Percentiles rank a stretch among this genome's conserved stretches.
Evolutionary conservation across 2,113 vertebrate genomes (phyloP).

Genomic region (Dascyllus trimaculatus): DNA sequence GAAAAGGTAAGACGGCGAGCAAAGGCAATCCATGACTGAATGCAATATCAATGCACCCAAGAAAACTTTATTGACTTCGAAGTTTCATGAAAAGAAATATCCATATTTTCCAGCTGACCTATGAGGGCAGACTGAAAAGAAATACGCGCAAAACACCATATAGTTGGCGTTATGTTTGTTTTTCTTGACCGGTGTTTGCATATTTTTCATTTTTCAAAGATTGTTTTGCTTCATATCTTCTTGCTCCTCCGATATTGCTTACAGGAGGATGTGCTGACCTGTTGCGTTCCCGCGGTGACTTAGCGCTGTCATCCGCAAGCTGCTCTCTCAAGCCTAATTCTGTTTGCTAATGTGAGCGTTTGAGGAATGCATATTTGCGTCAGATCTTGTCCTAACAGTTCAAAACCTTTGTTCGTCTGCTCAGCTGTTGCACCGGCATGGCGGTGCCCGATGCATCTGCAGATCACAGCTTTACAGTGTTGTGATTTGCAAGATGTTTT

Average conservation of each 20-base stretch:
- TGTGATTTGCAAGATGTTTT: no score
- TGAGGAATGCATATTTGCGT: not conserved
- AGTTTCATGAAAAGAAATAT: slow-evolving; percentile 4
- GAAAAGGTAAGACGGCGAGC: slow-evolving; percentile 11
- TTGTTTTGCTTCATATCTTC: not conserved
- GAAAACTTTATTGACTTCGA: slow-evolving; percentile 18
- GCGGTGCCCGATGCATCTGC: no score
- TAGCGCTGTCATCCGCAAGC: slow-evolving; percentile 8
- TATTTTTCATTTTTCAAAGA: not conserved
- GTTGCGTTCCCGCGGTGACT: slow-evolving; percentile 5
- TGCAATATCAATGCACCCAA: slow-evolving; percentile 12
- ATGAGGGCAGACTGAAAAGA: not conserved
- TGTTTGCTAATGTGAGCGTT: not conserved
- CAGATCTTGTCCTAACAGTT: no score
- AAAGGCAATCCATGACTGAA: slow-evolving; percentile 36
- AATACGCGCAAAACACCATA: slow-evolving; percentile 9
- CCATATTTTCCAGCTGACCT: slow-evolving; percentile 7
- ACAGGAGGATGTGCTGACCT: not conserved
- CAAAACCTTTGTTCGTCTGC: no score
- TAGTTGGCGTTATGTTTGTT: not conserved
- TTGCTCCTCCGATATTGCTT: not conserved
- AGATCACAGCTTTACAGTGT: no score
- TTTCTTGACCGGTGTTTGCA: slow-evolving; percentile 19
- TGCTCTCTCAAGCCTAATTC: not conserved
- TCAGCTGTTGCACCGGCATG: no score